Conservation (phyloP, 1,140 invertebrate species). For the Chironomus tepperi region DNA sequence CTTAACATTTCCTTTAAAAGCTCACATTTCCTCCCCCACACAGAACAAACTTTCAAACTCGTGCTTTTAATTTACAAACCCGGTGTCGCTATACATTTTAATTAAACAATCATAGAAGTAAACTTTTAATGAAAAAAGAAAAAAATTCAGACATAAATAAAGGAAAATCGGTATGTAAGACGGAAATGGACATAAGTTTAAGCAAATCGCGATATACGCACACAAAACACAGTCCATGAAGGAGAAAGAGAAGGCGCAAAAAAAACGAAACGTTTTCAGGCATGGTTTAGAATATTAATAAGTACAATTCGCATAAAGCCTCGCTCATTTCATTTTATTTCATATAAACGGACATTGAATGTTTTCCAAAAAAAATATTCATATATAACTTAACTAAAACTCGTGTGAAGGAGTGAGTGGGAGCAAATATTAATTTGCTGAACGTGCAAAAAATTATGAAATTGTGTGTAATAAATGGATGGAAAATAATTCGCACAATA, state of each 20-base stretch:
- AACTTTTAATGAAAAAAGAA: no score
- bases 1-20: no score
- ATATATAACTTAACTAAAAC: no score
- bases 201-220: background rate
- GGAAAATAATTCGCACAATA: background rate
- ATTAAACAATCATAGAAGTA: no score
- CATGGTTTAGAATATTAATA: constrained; percentile 8
- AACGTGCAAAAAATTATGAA: background rate
- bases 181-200: background rate
- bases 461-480: background rate
- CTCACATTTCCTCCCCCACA: no score
- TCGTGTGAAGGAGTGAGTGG: background rate
- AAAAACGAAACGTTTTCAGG: background rate
- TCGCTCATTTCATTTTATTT: background rate
- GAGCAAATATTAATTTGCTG: background rate
- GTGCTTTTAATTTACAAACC: no score
- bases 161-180: background rate
- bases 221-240: background rate
- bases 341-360: constrained; percentile 2
- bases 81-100: no score
- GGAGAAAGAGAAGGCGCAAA: background rate
- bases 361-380: background rate
- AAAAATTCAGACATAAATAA: no score
- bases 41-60: no score
- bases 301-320: constrained; percentile 1